A percentile compares a stretch with the other conserved stretches of the same genome.
Evolutionary conservation across 2,797 vertebrate genomes (phyloP).

Genomic region (Myiotriccus ornatus): DNA sequence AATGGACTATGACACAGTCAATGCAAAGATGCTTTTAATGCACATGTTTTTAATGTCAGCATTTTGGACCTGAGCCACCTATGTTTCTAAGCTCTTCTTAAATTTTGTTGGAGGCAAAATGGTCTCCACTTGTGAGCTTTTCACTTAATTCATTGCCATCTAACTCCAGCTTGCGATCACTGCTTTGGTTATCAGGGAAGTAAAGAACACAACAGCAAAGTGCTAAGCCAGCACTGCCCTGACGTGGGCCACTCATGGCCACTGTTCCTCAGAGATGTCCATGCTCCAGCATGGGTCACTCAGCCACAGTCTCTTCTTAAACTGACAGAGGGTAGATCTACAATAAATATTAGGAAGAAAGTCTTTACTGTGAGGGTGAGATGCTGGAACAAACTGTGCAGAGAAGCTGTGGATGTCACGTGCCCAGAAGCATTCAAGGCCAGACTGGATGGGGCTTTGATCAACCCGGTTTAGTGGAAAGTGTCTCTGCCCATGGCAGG

Average conservation of each 20-base stretch:
- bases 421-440: neutral
- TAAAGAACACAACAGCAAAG: neutral
- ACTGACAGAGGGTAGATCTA: fast-evolving
- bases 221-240: neutral
- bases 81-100: neutral
- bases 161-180: neutral
- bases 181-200: neutral
- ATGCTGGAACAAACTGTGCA: neutral
- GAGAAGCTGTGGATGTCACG: neutral
- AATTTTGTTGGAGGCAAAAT: neutral
- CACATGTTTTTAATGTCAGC: neutral
- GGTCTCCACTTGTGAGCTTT: neutral
- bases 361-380: neutral
- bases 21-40: neutral
- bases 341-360: neutral
- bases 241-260: neutral
- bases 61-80: neutral
- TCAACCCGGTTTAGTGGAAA: neutral
- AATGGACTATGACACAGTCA: neutral
- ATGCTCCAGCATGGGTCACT: fast-evolving
- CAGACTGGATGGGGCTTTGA: neutral
- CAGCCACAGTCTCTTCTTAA: neutral
- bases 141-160: neutral
- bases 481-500: neutral
- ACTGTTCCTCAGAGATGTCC: neutral